Evolutionary conservation across 1,140 invertebrate species (phyloP).

Genomic region (Hestina assimilis): DNA sequence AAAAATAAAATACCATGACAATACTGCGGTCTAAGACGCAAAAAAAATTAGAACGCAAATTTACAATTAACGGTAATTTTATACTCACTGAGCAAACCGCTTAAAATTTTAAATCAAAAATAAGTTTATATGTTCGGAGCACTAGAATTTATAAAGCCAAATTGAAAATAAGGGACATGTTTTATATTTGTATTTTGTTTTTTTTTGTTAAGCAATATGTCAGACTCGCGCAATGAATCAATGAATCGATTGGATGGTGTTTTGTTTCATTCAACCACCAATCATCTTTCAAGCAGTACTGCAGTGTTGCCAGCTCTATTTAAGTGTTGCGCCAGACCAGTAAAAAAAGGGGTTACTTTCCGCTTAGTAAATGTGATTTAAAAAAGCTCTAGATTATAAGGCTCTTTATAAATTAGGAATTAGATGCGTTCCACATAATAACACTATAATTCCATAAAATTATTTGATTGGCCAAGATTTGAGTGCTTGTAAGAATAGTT

Average conservation of each 20-base stretch:
- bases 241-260: not conserved
- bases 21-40: not conserved
- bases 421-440: too few species aligned
- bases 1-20: not conserved
- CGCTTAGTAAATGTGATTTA: too few species aligned
- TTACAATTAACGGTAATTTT: not conserved
- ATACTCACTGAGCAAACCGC: constrained; percentile 30
- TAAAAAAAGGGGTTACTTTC: too few species aligned
- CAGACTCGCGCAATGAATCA: constrained; percentile 5
- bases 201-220: constrained; percentile 21
- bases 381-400: too few species aligned
- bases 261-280: not conserved
- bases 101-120: constrained; percentile 30
- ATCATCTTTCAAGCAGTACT: too few species aligned
- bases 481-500: too few species aligned
- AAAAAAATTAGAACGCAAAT: constrained; percentile 8
- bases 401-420: too few species aligned
- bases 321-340: too few species aligned
- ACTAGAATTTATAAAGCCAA: constrained; percentile 46
- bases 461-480: too few species aligned
- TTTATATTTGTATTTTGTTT: constrained; percentile 20
- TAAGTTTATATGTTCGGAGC: constrained; percentile 27
- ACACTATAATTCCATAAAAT: too few species aligned
- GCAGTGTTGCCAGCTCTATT: too few species aligned
- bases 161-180: constrained; percentile 8